Conservation (phyloP, 1,140 invertebrate genomes). For the Glossosoma conforme region DNA sequence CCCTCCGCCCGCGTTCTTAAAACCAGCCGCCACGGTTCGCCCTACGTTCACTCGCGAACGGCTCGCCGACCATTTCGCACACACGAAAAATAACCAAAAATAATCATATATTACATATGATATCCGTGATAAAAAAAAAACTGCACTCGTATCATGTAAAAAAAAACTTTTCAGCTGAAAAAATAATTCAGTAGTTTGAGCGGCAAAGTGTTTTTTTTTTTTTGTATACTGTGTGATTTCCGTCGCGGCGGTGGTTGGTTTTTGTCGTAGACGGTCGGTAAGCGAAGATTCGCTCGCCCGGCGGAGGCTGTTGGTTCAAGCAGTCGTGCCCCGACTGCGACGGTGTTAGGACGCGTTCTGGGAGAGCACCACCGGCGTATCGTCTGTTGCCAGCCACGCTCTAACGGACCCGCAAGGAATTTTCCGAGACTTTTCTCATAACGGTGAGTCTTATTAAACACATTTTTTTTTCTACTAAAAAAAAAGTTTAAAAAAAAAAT, state of each 20-base stretch:
- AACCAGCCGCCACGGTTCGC: too few species aligned
- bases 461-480: constrained; percentile 1
- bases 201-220: constrained; percentile 2
- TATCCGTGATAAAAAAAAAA: too few species aligned
- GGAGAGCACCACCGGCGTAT: background rate
- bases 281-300: constrained; percentile 11
- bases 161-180: too few species aligned
- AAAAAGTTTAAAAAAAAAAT: background rate
- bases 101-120: too few species aligned
- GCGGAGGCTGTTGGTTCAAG: constrained; percentile 5
- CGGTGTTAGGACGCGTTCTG: constrained; percentile 15
- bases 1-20: too few species aligned
- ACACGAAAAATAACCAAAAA: too few species aligned
- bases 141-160: too few species aligned
- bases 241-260: constrained; percentile 6
- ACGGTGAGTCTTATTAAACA: constrained; percentile 19
- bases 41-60: too few species aligned
- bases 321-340: constrained; percentile 24
- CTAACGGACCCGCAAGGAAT: constrained; percentile 6
- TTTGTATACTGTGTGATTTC: constrained; percentile 4
- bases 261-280: constrained; percentile 10
- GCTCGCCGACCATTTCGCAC: too few species aligned
- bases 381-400: background rate
- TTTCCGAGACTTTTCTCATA: constrained; percentile 25
- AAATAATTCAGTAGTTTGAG: too few species aligned